A percentile compares a stretch with the other conserved stretches of the same genome.
Conservation (phyloP, 2,113 vertebrate species). For the Oryzias celebensis region DNA sequence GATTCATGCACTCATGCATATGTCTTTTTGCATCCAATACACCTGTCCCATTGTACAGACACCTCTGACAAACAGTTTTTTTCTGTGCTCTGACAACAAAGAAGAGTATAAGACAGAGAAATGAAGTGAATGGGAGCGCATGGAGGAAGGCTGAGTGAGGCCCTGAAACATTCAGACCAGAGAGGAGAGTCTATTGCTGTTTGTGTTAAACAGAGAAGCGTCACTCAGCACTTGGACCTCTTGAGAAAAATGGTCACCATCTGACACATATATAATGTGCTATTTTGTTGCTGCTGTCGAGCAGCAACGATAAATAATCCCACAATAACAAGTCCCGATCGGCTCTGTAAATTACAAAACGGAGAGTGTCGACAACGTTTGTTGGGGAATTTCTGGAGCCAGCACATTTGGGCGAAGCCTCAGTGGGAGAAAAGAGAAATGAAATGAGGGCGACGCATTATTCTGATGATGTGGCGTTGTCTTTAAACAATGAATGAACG, state of each 20-base stretch:
- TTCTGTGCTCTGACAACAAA: conserved; percentile 37
- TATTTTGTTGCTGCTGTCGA: conserved; percentile 8
- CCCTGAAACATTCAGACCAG: conserved; percentile 25
- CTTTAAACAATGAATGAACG: not conserved
- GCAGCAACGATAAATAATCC: conserved; percentile 26
- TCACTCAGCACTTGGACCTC: conserved; percentile 28
- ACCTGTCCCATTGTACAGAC: conserved; percentile 67
- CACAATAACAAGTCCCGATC: not conserved
- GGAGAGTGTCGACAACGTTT: conserved; percentile 10
- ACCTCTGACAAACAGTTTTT: conserved; percentile 45
- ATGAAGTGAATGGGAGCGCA: conserved; percentile 6
- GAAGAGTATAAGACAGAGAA: conserved; percentile 23
- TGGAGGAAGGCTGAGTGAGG: conserved; percentile 26
- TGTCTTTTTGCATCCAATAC: conserved; percentile 58
- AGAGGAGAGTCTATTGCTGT: conserved; percentile 32
- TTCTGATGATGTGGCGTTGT: too few relatives aligned
- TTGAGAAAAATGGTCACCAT: conserved; percentile 17
- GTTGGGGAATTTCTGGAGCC: conserved; percentile 3
- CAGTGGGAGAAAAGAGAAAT: not conserved
- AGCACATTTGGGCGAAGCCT: not conserved
- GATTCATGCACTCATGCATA: conserved; percentile 33
- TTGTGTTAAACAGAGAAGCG: conserved; percentile 25
- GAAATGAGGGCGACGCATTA: too few relatives aligned
- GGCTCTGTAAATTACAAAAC: conserved; percentile 11
- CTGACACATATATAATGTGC: not conserved